Conservation (phyloP, 2,113 vertebrate species). For the Callaeas wilsoni region DNA sequence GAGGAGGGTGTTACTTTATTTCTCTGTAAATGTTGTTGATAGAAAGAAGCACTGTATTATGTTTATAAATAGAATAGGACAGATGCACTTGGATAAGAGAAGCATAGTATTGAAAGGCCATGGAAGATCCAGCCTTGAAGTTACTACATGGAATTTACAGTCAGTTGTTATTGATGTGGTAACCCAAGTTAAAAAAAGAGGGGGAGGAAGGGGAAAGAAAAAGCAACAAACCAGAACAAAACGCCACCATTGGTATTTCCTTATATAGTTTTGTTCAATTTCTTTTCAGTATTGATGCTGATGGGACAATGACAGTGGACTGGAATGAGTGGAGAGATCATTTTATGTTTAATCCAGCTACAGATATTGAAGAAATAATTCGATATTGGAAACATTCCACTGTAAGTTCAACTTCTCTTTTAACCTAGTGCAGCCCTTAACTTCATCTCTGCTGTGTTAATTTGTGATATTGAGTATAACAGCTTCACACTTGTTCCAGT, state of each 20-base stretch:
- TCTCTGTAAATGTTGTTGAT: not conserved
- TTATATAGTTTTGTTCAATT: not conserved
- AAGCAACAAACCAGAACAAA: not conserved
- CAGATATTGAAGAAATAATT: slow-evolving; percentile 89
- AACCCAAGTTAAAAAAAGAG: not conserved
- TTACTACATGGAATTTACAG: not conserved
- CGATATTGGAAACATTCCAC: slow-evolving; percentile 92
- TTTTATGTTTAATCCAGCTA: slow-evolving; percentile 86
- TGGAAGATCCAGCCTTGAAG: not conserved
- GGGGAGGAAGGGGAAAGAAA: not conserved
- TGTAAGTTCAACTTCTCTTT: slow-evolving; percentile 69
- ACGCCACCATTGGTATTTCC: not conserved
- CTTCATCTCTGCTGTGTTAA: not conserved
- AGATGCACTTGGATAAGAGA: not conserved
- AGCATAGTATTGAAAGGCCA: not conserved
- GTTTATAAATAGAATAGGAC: not conserved
- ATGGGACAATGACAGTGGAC: slow-evolving; percentile 91
- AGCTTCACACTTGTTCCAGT: not conserved
- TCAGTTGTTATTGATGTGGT: not conserved
- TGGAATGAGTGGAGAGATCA: slow-evolving; percentile 96
- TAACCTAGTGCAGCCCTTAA: not conserved
- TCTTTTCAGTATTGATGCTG: slow-evolving; percentile 85
- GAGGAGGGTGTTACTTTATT: not conserved
- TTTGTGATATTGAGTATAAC: not conserved
- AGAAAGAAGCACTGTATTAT: not conserved